Evolutionary conservation across 2,888 invertebrate genomes (phyloP), one percentile per base, ranked within the genome.

Genomic region (Theristus sp.): DNA sequence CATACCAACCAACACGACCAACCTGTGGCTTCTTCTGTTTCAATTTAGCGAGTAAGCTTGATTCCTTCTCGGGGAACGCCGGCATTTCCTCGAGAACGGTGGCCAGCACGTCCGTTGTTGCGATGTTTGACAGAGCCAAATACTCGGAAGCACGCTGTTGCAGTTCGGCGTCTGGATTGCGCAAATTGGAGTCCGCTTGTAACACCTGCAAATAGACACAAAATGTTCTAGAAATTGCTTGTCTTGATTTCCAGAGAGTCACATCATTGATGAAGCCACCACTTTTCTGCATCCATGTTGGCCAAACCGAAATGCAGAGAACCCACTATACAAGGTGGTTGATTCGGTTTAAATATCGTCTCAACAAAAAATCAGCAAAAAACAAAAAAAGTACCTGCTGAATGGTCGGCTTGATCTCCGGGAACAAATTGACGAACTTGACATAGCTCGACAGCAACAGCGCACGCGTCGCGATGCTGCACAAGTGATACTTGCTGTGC

Each of bases 91-190:
- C 98, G 20, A 56, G 24, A 27, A 71, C 72, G 27, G 72, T 72
- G 25, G 73, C 83, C 74, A 98, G 79, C 62, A 98, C 94, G 81
- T 98, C 96, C 60, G 90, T 84, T 65, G 91, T 89, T 31, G 94
- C 91, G 64, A 94, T 87, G 72, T 89, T 88, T 75, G 91, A 93
- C 64, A 98, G 80, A 73, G 93, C 90, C 63, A 98, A 79, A 78
- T 98, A 98, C 79, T 99, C 98, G 62, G 93, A 90, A 60, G 96
- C 91, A 69, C 98, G 82, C 75, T 98, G 98, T 74, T 98, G 98
- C 62, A 99, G 78, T 76, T 98, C 98, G 38, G 94, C 96, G 80
- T 98, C 98, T 25, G 98, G 90, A 69, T 91, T 94, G 49, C 91
- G 83, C 67, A 96, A 80, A 78, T 98, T 96, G 72, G 91, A 93